A percentile compares a stretch with the other conserved stretches of the same genome.
Evolutionary conservation across 2,888 invertebrate genomes (phyloP).

Genomic region (Hydriomena furcata): DNA sequence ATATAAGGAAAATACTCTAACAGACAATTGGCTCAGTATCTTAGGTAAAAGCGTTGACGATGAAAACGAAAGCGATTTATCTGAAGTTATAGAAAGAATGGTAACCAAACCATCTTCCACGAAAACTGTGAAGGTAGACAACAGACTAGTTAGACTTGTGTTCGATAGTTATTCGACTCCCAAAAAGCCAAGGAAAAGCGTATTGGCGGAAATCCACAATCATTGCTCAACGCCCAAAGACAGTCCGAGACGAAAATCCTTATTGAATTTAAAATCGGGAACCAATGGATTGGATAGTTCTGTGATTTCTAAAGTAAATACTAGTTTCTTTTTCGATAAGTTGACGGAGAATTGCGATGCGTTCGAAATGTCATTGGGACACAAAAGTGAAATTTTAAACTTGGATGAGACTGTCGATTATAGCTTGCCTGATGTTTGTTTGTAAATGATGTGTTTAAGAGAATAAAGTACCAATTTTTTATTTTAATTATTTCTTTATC

Average conservation of each 20-base stretch:
- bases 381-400: slow-evolving; percentile 49
- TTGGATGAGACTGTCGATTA: slow-evolving; percentile 62
- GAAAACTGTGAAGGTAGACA: slow-evolving; percentile 62
- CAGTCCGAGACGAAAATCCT: slow-evolving; percentile 49
- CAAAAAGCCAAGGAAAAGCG: slow-evolving; percentile 50
- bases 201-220: slow-evolving; percentile 49
- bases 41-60: slow-evolving; percentile 49
- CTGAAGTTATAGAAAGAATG: slow-evolving; percentile 69
- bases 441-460: slow-evolving; percentile 38
- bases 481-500: too few relatives aligned
- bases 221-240: slow-evolving; percentile 70
- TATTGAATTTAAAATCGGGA: slow-evolving; percentile 35
- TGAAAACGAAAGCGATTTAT: slow-evolving; percentile 55
- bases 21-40: slow-evolving; percentile 50
- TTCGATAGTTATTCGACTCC: slow-evolving; percentile 57
- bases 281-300: slow-evolving; percentile 45
- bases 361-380: slow-evolving; percentile 84
- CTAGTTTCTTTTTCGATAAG: slow-evolving; percentile 82
- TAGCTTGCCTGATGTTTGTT: slow-evolving; percentile 61
- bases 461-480: background rate
- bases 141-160: slow-evolving; percentile 62
- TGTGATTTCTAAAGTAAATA: slow-evolving; percentile 54
- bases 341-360: slow-evolving; percentile 79
- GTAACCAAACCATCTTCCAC: slow-evolving; percentile 51
- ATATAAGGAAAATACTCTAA: slow-evolving; percentile 41